Conservation (phyloP, 2,797 vertebrate species). For the Brachyrhaphis roseni region DNA sequence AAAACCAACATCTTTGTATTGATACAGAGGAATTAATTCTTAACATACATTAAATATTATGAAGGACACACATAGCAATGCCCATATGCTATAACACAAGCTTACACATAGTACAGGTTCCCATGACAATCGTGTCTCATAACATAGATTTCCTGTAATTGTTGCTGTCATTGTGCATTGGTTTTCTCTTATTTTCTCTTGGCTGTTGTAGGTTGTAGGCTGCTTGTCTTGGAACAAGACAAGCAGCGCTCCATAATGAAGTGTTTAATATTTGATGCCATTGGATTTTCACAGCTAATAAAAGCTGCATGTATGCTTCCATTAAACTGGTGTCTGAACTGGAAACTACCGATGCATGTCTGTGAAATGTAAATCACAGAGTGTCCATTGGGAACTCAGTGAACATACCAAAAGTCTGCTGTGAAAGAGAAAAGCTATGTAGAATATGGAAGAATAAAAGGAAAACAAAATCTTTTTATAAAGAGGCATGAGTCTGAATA, state of each 20-base stretch:
- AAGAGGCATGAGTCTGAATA: background rate
- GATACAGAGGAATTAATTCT: conserved; percentile 66
- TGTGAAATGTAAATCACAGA: conserved; percentile 75
- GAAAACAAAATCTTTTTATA: background rate
- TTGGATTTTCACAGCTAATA: conserved; percentile 82
- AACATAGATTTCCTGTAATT: conserved; percentile 77
- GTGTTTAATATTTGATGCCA: conserved; percentile 84
- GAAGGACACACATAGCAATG: conserved; percentile 35
- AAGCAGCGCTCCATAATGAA: conserved; percentile 80
- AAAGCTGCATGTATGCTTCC: conserved; percentile 75
- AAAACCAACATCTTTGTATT: conserved; percentile 58
- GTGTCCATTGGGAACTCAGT: conserved; percentile 67
- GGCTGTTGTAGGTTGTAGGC: conserved; percentile 77
- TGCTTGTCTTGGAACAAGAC: conserved; percentile 81
- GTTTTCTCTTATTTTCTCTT: conserved; percentile 70
- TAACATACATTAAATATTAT: conserved; percentile 51
- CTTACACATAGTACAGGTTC: conserved; percentile 35
- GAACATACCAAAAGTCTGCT: conserved; percentile 64
- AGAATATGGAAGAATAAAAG: conserved; percentile 29
- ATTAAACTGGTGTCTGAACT: conserved; percentile 75
- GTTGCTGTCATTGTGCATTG: conserved; percentile 68
- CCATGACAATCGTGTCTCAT: conserved; percentile 58
- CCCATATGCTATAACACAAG: conserved; percentile 10
- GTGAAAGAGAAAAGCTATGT: conserved; percentile 55
- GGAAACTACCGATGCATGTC: conserved; percentile 62